A percentile compares a stretch with the other conserved stretches of the same genome.
phyloP scores from a whole-genome alignment of 2,888 invertebrate genomes.

The Nymphalis c-album region DNA sequence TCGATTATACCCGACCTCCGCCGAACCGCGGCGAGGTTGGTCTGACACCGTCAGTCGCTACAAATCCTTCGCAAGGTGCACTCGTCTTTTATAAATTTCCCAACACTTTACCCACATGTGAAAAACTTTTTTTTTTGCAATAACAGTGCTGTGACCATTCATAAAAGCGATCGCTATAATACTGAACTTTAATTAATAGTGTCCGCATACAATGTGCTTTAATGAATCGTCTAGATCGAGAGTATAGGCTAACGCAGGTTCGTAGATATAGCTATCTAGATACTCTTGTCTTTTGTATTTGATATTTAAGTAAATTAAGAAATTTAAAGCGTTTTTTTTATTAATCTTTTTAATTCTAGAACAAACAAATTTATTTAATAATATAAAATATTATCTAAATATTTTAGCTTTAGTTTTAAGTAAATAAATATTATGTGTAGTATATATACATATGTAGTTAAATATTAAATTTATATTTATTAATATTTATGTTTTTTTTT shows the following conservation, averaged over 20 bases:
- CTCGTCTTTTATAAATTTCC: conserved; percentile 46
- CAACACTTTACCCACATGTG: conserved; percentile 54
- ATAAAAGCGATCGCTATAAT: neutral
- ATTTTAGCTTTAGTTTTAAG: neutral
- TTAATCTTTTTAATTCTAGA: neutral
- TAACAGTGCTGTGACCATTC: conserved; percentile 54
- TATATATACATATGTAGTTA: neutral
- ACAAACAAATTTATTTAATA: neutral
- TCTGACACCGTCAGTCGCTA: conserved; percentile 53
- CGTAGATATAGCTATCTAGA: conserved; percentile 35
- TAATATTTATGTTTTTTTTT: no score
- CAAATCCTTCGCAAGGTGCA: conserved; percentile 50
- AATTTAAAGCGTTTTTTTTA: neutral
- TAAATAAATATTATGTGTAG: neutral
- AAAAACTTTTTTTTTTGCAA: conserved; percentile 63
- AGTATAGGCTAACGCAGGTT: conserved; percentile 51
- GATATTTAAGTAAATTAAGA: conserved; percentile 16
- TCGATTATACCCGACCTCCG: conserved; percentile 42
- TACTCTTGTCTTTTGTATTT: conserved; percentile 13
- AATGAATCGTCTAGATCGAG: conserved; percentile 44
- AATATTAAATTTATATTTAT: conserved; percentile 1
- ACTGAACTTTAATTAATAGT: conserved; percentile 41
- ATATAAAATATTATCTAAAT: neutral
- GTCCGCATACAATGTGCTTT: conserved; percentile 54
- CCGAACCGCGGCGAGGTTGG: conserved; percentile 41